Percentiles rank a stretch among this genome's conserved stretches.
Conservation (phyloP, 2,113 vertebrate genomes). For the Pampusana beccarii region DNA sequence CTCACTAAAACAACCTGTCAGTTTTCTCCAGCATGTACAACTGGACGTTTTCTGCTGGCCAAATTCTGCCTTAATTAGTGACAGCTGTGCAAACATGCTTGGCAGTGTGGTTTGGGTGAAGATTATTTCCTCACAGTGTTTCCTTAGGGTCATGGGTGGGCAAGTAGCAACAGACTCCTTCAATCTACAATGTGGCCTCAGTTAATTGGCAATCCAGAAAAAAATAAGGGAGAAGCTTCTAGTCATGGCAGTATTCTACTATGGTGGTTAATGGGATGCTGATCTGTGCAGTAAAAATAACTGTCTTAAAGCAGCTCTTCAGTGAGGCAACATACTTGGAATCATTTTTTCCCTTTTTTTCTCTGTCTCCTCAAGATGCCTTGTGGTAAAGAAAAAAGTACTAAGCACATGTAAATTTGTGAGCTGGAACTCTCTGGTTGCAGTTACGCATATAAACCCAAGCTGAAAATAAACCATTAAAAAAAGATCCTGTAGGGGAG, state of each 20-base stretch:
- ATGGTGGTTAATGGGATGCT: neutral
- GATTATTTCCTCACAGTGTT: neutral
- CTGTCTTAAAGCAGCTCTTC: neutral
- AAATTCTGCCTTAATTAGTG: neutral
- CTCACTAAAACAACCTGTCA: neutral
- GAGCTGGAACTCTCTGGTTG: neutral
- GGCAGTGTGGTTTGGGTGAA: neutral
- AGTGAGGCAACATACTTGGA: neutral
- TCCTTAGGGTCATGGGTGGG: neutral
- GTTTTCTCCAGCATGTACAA: fast-evolving
- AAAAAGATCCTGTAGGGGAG: neutral
- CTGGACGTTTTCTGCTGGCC: neutral
- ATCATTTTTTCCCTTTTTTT: neutral
- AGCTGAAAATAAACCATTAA: neutral
- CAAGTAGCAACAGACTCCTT: neutral
- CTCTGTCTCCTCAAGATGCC: neutral
- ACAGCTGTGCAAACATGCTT: neutral
- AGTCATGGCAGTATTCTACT: neutral
- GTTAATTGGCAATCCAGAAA: neutral
- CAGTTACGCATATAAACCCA: neutral
- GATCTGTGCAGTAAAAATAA: neutral
- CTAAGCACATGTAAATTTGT: neutral
- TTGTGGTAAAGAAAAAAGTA: neutral
- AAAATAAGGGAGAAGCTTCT: neutral
- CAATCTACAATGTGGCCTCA: neutral